Percentiles rank a stretch among this genome's conserved stretches.
These are phyloP conservation scores for Eudemis profundana DNA, from an alignment of 2,888 invertebrate genomes.

Conservation along the genomic window DNA sequence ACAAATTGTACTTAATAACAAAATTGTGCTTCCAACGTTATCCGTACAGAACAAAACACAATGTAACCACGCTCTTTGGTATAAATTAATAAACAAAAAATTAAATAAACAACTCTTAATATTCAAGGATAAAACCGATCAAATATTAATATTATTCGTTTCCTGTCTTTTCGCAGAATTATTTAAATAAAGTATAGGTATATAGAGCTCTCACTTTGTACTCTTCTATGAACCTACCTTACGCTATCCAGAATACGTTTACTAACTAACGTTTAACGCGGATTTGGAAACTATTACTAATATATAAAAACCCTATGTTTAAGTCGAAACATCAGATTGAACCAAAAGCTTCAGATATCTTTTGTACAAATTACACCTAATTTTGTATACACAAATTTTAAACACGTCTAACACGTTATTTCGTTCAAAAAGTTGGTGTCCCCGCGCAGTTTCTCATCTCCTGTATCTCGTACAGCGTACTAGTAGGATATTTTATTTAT, in stretches of 20 bases:
- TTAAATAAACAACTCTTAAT: constrained; percentile 56
- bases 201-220: constrained; percentile 43
- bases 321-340: constrained; percentile 27
- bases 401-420: constrained; percentile 25
- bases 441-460: constrained; percentile 12
- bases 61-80: constrained; percentile 55
- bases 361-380: constrained; percentile 39
- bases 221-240: constrained; percentile 45
- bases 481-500: constrained; percentile 28
- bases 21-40: constrained; percentile 78
- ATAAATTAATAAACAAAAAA: constrained; percentile 60
- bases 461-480: constrained; percentile 23
- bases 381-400: constrained; percentile 37
- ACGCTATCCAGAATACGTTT: constrained; percentile 40
- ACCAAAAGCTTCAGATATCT: constrained; percentile 22
- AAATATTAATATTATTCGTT: constrained; percentile 50
- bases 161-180: constrained; percentile 58
- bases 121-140: constrained; percentile 51
- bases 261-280: constrained; percentile 45
- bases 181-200: constrained; percentile 35
- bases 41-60: constrained; percentile 56
- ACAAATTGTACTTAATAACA: constrained; percentile 78
- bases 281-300: constrained; percentile 44
- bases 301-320: constrained; percentile 41
- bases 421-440: constrained; percentile 1